These are phyloP conservation scores for Micrasema longulum DNA, from an alignment of 1,140 invertebrate genomes.

Conservation along the genomic window DNA sequence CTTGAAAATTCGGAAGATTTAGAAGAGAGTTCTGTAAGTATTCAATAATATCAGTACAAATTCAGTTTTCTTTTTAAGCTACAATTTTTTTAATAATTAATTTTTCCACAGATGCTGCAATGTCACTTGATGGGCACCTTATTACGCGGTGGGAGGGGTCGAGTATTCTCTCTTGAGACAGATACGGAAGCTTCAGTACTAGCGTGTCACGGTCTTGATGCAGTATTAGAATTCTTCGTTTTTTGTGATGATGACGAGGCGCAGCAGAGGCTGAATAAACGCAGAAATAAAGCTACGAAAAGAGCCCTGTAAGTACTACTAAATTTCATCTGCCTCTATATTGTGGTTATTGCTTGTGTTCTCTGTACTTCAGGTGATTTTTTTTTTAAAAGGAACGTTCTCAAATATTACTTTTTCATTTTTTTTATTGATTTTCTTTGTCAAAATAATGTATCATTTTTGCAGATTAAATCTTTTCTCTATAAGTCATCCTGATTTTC, in stretches of 20 bases:
- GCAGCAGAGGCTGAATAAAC: slow-evolving; percentile 76
- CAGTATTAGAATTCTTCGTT: slow-evolving; percentile 85
- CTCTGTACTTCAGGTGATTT: no score
- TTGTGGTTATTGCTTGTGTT: no score
- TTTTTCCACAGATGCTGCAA: slow-evolving; percentile 72
- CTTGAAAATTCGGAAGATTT: slow-evolving; percentile 70
- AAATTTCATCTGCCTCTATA: no score
- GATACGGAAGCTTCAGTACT: slow-evolving; percentile 78
- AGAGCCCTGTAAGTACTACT: slow-evolving; percentile 58
- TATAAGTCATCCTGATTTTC: no score
- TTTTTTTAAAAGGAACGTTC: no score
- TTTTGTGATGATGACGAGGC: slow-evolving; percentile 83
- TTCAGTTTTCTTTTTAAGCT: no score
- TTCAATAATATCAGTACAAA: neutral
- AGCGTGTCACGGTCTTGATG: slow-evolving; percentile 86
- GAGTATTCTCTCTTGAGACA: slow-evolving; percentile 75
- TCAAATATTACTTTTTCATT: no score
- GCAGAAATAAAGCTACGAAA: slow-evolving; percentile 80
- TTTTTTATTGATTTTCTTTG: no score
- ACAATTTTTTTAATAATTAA: neutral
- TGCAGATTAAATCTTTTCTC: no score
- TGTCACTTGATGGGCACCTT: slow-evolving; percentile 82
- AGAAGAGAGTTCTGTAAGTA: slow-evolving; percentile 62
- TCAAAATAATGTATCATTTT: no score
- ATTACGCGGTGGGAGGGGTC: slow-evolving; percentile 79